Evolutionary conservation across 2,113 vertebrate genomes (phyloP).

Genomic region (Turnix velox): DNA sequence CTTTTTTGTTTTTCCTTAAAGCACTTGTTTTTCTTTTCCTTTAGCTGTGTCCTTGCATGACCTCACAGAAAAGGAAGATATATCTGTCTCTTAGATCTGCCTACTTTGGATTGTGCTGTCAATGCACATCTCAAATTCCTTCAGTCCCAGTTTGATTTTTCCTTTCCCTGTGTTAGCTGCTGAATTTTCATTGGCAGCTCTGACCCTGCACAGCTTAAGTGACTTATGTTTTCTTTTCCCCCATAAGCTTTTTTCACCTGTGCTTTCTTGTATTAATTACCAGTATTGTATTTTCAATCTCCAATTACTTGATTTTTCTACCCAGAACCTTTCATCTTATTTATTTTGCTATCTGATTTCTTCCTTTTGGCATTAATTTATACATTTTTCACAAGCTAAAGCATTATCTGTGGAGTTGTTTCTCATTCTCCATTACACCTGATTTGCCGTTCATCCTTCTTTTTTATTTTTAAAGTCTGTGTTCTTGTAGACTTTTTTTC

Average conservation of each 20-base stretch:
- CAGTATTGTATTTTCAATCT: not conserved
- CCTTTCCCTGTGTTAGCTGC: not conserved
- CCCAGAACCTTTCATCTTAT: not conserved
- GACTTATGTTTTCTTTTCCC: not conserved
- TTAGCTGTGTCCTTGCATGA: constrained; percentile 27
- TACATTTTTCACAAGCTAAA: not conserved
- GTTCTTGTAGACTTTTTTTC: not conserved
- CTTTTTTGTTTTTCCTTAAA: not conserved
- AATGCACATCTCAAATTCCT: constrained; percentile 22
- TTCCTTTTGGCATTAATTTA: not conserved
- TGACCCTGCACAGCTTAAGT: constrained; percentile 20
- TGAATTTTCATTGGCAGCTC: constrained; percentile 33
- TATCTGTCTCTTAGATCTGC: not conserved
- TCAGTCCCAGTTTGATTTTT: constrained; percentile 6
- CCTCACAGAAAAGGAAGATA: constrained; percentile 5
- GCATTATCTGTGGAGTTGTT: not conserved
- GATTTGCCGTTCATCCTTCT: not conserved
- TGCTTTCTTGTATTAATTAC: constrained; percentile 29
- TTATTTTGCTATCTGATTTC: not conserved
- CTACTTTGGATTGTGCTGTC: constrained; percentile 31
- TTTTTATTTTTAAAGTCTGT: not conserved
- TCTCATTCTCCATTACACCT: not conserved
- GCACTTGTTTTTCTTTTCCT: not conserved
- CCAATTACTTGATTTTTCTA: constrained; percentile 1
- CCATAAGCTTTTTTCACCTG: not conserved